Percentiles rank a stretch among this genome's conserved stretches.
Evolutionary conservation across 2,797 vertebrate species (phyloP).

Genomic region (Xenopus petersii): DNA sequence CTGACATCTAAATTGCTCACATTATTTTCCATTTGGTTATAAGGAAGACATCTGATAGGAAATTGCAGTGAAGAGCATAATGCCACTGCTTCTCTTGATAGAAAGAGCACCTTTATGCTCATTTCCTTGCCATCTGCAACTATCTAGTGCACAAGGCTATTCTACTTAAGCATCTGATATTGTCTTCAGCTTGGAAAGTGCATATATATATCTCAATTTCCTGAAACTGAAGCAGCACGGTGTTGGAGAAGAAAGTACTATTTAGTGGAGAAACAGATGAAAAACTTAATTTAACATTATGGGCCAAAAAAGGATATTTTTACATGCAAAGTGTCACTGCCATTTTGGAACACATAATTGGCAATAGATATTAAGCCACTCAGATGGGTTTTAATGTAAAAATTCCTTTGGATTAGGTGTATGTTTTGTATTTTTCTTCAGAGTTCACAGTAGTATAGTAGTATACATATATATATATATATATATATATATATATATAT

Average conservation of each 20-base stretch:
- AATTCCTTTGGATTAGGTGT: background rate
- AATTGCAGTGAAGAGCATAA: too few species aligned
- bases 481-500: too few species aligned
- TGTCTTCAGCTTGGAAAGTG: constrained; percentile 24
- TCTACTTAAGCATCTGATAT: constrained; percentile 3
- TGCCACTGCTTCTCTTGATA: background rate
- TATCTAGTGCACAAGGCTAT: constrained; percentile 10
- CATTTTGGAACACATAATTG: constrained; percentile 21
- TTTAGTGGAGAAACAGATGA: constrained; percentile 25
- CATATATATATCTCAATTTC: constrained; percentile 28
- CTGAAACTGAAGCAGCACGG: constrained; percentile 4
- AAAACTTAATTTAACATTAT: constrained; percentile 16
- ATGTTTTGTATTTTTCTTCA: too few species aligned
- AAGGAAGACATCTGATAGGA: too few species aligned
- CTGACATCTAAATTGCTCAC: too few species aligned
- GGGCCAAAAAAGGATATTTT: constrained; percentile 28
- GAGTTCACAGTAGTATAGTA: too few species aligned
- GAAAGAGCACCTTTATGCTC: constrained; percentile 2
- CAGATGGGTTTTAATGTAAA: constrained; percentile 24
- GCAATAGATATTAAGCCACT: constrained; percentile 33
- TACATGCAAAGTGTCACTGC: constrained; percentile 12
- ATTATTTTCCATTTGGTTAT: too few species aligned
- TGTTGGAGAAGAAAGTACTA: constrained; percentile 26
- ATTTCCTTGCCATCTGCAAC: background rate
- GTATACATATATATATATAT: too few species aligned